These are phyloP conservation scores for Mythimna lalbum DNA, from an alignment of 2,888 invertebrate genomes.

Conservation along the genomic window DNA sequence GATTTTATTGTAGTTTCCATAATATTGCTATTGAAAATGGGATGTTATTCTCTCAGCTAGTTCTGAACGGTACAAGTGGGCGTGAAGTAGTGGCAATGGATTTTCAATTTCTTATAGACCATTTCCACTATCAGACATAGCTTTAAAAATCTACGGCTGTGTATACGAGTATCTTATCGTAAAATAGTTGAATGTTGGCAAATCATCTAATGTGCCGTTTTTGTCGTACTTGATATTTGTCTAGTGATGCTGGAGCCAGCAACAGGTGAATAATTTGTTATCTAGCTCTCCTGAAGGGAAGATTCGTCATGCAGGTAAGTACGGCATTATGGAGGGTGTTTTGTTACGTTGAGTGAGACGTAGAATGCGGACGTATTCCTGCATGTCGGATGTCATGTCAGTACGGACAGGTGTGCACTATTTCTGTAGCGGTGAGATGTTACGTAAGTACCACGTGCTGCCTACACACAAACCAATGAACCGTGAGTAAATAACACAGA, in stretches of 20 bases:
- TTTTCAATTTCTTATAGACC: not conserved
- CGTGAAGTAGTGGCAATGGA: not conserved
- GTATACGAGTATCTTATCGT: not conserved
- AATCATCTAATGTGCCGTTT: not conserved
- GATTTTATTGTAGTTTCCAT: slow-evolving; percentile 19
- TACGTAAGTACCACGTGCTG: slow-evolving; percentile 69
- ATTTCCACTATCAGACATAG: not conserved
- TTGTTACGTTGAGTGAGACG: slow-evolving; percentile 61
- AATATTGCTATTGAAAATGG: not conserved
- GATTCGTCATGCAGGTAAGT: slow-evolving; percentile 33
- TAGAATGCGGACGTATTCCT: slow-evolving; percentile 70
- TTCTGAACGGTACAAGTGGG: not conserved
- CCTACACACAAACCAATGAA: slow-evolving; percentile 60
- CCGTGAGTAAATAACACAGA: slow-evolving; percentile 47
- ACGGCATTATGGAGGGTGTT: slow-evolving; percentile 55
- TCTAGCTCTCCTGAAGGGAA: slow-evolving; percentile 4
- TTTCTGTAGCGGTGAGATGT: slow-evolving; percentile 70
- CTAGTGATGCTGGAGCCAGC: not conserved
- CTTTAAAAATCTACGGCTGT: not conserved
- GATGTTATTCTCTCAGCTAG: not conserved
- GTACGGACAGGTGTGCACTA: slow-evolving; percentile 74
- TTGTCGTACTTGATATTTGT: not conserved
- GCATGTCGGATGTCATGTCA: slow-evolving; percentile 62
- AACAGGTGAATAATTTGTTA: slow-evolving; percentile 36
- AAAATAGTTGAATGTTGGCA: too few species aligned